Evolutionary conservation across 2,888 invertebrate genomes (phyloP), one percentile per base, ranked within the genome.

Genomic region (Luperina testacea): DNA sequence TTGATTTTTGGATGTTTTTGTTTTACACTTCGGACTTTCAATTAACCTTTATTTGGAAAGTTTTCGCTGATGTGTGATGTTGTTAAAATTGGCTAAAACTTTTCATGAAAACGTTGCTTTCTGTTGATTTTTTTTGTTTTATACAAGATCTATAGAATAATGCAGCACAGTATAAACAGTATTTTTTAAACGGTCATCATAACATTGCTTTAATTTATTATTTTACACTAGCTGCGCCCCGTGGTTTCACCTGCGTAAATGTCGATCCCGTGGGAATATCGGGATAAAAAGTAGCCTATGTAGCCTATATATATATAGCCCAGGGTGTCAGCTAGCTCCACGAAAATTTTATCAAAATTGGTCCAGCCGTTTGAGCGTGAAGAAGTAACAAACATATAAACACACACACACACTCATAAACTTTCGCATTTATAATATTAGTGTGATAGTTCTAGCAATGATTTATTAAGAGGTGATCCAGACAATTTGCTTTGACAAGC

Each of bases 1-100:
- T 48, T 72, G 86, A 84, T 86, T 83, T 72, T 83, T 72, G 13
- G n/a, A 27, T 64, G 77, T 68, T 86, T 80, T 71, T 68, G 72
- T 71, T 77, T 24, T 63, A 82, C 64, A 80, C 68, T 32, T 72
- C 27, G 27, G 65, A n/a, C 65, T 51, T 76, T 76, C 20, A 38
- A 48, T 53, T 59, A 59, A 79, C 57, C 24, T 64, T 84, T 45
- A 70, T 84, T 79, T 70, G 27, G n/a, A 59, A 79, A 70, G 51
- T 83, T 82, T 64, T 59, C 4, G 9, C 64, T 64, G 48, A 51
- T 59, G 51, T 59, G 48, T 59, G 38, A 64, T 59, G 32, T 51
- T 80, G 83, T 67, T 45, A 38, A 67, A 80, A 67, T 53, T 53
- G 32, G 79, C 15, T 51, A 24, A 38, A 80, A 82, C 6, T 67